phyloP scores from a whole-genome alignment of 2,797 vertebrate genomes.

The Poecile montanus region DNA sequence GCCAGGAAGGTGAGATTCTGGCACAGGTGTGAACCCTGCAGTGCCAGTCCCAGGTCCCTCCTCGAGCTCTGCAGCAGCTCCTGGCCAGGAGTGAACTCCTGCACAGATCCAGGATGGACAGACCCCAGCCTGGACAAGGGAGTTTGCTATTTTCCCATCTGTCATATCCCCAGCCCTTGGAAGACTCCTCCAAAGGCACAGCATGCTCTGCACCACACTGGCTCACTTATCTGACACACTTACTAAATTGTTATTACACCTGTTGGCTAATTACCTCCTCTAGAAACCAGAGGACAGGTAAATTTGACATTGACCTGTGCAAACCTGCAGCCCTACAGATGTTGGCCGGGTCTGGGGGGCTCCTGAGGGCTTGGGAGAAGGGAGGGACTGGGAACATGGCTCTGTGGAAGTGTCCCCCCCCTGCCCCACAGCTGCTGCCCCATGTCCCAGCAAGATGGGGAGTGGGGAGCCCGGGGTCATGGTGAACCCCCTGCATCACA shows the following conservation, averaged over 20 bases:
- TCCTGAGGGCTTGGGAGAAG: background rate
- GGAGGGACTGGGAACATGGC: accelerated
- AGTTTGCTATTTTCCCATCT: background rate
- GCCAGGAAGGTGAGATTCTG: accelerated
- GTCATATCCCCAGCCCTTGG: background rate
- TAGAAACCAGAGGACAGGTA: background rate
- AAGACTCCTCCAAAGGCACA: background rate
- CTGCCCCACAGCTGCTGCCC: background rate
- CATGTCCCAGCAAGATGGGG: accelerated
- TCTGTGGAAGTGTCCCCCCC: background rate
- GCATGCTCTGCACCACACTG: accelerated
- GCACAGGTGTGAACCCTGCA: accelerated
- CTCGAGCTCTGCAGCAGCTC: background rate
- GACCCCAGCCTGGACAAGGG: background rate
- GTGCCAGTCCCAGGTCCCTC: background rate
- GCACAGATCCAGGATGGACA: accelerated
- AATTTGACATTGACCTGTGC: background rate
- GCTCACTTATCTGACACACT: background rate
- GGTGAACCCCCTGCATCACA: accelerated
- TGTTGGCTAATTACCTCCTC: constrained; percentile 6
- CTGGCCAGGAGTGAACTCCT: background rate
- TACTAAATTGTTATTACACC: background rate
- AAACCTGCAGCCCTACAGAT: background rate
- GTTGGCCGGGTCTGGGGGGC: accelerated
- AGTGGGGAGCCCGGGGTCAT: background rate